Base-by-base conservation (phyloP, 2,113 vertebrate species). In the Scatophagus argus region DNA sequence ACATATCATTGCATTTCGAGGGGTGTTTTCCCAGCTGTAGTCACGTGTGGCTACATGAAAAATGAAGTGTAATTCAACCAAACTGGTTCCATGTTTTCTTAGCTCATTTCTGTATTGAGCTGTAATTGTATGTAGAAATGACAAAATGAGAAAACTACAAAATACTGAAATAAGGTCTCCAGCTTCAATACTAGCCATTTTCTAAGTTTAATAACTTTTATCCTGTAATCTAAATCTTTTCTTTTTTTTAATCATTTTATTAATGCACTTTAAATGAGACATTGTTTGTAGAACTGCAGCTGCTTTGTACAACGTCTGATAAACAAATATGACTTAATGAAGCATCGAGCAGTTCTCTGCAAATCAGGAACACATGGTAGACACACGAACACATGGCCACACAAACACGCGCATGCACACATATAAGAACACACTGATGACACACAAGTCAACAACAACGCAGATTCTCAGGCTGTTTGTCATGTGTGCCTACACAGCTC, bases 291-390 rank as follows among this genome's bases (percentile, higher is more conserved):
- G 56, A 83, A 85, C 73, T 77, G 78, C 87, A 90, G 85, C 87
- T 89, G 83, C 82, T 86, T 90, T 85, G 80, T 80, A 67, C 76
- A 62, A 79, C 61, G 85, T 87, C 91, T 89, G 89, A 88, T 88
- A 89, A 93, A 94, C 85, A 89, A 81, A 89, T 88, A 83, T 90
- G 88, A 91, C 67, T 87, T 92, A 93, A 93, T 91, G 80, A 93
- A 93, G 81, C 87, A 72, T 79, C 69, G 63, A 89, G 84, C 63
- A 86, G 74, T 86, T 91, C 74, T 82, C 79, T 82, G 75, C 86
- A 91, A 93, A 94, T 94, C 68, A 92, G 83, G 87, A 92, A 84
- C 93, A 93, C 90, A 90, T 92, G 92, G 84, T 61, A 55, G 76
- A 86, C 86, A 74, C 63, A 77, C 47, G 6, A 51, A 70, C 65